phyloP scores from a whole-genome alignment of 35 echinoderm and acorn worm genomes.

The Apostichopus californicus region DNA sequence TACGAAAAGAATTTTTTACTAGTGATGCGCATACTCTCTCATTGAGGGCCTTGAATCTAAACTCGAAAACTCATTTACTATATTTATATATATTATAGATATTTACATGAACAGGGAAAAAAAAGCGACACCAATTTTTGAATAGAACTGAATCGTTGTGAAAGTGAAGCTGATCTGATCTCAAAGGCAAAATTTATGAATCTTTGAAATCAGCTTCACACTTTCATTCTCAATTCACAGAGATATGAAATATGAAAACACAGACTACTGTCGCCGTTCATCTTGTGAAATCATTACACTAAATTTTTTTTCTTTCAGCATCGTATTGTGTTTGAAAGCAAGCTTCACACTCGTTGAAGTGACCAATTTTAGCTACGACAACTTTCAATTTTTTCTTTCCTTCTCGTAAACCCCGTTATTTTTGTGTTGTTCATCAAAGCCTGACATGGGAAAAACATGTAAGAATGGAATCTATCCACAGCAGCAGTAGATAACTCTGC shows the following conservation, averaged over 20 bases:
- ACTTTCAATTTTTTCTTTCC: neutral
- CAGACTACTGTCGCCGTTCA: neutral
- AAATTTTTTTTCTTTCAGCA: neutral
- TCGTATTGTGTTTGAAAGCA: neutral
- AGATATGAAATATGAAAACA: neutral
- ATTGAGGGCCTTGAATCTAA: too few relatives aligned
- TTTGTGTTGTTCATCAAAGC: neutral
- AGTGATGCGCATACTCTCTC: too few relatives aligned
- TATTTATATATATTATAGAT: too few relatives aligned
- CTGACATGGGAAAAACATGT: conserved; percentile 1
- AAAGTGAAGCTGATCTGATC: neutral
- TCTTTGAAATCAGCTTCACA: neutral
- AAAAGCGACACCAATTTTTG: too few relatives aligned
- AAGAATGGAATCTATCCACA: neutral
- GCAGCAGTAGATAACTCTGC: neutral
- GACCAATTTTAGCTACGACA: neutral
- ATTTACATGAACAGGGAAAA: too few relatives aligned
- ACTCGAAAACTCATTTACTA: too few relatives aligned
- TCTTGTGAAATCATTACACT: conserved; percentile 4
- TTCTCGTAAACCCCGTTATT: neutral
- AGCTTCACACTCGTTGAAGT: neutral
- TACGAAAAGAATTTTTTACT: too few relatives aligned
- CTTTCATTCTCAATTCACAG: neutral
- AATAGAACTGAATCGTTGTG: neutral
- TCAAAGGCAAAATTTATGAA: neutral